Evolutionary conservation across 2,797 vertebrate species (phyloP).

Genomic region (Petrocephalus schoutedeni): DNA sequence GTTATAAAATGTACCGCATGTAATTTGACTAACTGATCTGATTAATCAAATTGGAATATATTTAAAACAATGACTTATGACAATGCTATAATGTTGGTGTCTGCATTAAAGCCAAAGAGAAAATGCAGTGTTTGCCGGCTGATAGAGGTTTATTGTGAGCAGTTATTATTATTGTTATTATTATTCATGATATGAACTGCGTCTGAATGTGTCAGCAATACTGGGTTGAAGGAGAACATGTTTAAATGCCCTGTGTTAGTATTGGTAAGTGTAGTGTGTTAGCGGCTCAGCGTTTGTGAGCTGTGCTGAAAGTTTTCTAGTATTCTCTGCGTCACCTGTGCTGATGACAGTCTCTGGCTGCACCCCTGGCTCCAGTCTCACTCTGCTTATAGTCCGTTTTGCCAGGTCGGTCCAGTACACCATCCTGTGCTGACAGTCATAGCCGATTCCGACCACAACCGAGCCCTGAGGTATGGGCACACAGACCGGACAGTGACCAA

Average conservation of each 20-base stretch:
- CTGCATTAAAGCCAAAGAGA: neutral
- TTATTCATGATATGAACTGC: neutral
- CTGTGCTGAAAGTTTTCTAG: neutral
- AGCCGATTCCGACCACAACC: slow-evolving; percentile 87
- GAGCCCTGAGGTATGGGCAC: slow-evolving; percentile 69
- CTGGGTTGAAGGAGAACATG: neutral
- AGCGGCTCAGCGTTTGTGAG: neutral
- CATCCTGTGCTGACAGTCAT: slow-evolving; percentile 81
- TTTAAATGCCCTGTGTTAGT: neutral
- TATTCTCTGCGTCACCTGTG: slow-evolving; percentile 61
- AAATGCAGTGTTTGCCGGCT: neutral
- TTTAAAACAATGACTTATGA: neutral
- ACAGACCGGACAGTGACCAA: neutral
- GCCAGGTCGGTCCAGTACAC: slow-evolving; percentile 94
- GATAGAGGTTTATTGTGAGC: too few relatives aligned
- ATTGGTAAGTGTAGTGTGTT: neutral
- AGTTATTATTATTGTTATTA: neutral
- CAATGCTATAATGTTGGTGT: neutral
- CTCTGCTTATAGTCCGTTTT: slow-evolving; percentile 79
- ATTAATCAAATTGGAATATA: neutral
- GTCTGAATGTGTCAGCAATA: neutral
- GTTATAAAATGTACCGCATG: neutral
- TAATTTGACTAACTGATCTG: neutral
- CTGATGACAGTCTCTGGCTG: slow-evolving; percentile 81
- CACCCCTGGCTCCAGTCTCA: slow-evolving; percentile 67